Conservation (phyloP, 2,888 invertebrate species). For the Lacanobia wlatinum region DNA sequence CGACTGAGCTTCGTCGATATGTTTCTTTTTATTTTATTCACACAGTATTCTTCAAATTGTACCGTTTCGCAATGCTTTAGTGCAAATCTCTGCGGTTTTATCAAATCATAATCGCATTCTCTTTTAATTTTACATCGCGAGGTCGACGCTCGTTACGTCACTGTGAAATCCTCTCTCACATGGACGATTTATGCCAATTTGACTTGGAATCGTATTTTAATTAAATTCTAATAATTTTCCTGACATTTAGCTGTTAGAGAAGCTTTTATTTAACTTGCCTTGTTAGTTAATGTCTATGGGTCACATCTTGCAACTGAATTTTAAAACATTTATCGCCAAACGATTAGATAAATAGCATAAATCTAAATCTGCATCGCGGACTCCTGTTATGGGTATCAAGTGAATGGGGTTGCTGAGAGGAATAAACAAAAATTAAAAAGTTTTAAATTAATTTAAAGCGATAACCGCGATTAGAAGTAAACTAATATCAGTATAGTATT, state of each 20-base stretch:
- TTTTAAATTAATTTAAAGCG: background rate
- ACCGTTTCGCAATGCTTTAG: constrained; percentile 63
- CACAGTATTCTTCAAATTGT: constrained; percentile 61
- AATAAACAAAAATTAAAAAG: too few species aligned
- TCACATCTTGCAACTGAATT: too few species aligned
- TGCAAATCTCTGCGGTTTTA: constrained; percentile 67
- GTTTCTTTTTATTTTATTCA: constrained; percentile 62
- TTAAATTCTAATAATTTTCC: constrained; percentile 24
- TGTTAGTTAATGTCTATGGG: too few species aligned
- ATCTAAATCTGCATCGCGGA: too few species aligned
- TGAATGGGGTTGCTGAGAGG: too few species aligned
- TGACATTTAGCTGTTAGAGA: background rate
- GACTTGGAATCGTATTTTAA: constrained; percentile 35
- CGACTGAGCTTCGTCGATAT: constrained; percentile 52
- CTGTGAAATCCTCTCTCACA: constrained; percentile 64
- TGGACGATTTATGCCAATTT: constrained; percentile 50
- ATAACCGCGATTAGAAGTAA: background rate
- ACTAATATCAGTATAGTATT: background rate
- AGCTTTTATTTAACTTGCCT: too few species aligned
- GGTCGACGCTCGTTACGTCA: constrained; percentile 65
- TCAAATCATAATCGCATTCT: constrained; percentile 70
- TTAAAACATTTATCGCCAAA: too few species aligned
- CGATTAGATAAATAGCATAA: too few species aligned
- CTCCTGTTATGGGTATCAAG: too few species aligned
- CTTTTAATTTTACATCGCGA: constrained; percentile 67